Evolutionary conservation across 2,797 vertebrate species (phyloP).

Genomic region (Chiloscyllium punctatum): DNA sequence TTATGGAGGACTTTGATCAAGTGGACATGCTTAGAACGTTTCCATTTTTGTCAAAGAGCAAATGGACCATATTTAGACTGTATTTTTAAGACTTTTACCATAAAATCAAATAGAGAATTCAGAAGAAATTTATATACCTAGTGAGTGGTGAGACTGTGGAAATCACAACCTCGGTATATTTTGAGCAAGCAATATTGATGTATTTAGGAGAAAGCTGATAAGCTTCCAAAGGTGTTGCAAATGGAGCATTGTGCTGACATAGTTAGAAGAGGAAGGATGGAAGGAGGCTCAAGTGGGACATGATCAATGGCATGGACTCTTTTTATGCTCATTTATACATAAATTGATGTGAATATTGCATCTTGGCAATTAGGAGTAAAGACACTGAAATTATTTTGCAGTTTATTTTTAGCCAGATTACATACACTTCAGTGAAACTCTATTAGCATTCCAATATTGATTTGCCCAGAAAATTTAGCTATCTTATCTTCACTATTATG

Average conservation of each 20-base stretch:
- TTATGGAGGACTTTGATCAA: background rate
- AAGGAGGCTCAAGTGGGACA: background rate
- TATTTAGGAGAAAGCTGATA: too few relatives aligned
- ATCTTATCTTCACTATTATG: background rate
- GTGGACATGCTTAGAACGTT: too few relatives aligned
- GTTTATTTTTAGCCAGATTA: background rate
- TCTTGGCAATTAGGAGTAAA: background rate
- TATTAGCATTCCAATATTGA: background rate
- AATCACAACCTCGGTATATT: background rate
- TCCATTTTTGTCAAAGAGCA: background rate
- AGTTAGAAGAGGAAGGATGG: background rate
- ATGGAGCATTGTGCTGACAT: background rate
- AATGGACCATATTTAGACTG: background rate
- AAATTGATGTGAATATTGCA: background rate
- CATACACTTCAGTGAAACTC: background rate
- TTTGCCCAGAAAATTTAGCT: background rate
- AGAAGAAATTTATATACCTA: background rate
- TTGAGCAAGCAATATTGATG: background rate
- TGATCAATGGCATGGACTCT: background rate
- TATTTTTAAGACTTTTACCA: background rate
- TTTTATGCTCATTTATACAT: background rate
- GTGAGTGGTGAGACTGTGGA: background rate
- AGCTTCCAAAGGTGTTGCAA: too few relatives aligned
- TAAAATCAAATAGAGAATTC: background rate
- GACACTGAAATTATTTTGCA: too few relatives aligned